Percentiles rank a stretch among this genome's conserved stretches.
These are phyloP conservation scores for Mus pahari DNA, from an alignment of 2,113 vertebrate species.

Conservation along the genomic window DNA sequence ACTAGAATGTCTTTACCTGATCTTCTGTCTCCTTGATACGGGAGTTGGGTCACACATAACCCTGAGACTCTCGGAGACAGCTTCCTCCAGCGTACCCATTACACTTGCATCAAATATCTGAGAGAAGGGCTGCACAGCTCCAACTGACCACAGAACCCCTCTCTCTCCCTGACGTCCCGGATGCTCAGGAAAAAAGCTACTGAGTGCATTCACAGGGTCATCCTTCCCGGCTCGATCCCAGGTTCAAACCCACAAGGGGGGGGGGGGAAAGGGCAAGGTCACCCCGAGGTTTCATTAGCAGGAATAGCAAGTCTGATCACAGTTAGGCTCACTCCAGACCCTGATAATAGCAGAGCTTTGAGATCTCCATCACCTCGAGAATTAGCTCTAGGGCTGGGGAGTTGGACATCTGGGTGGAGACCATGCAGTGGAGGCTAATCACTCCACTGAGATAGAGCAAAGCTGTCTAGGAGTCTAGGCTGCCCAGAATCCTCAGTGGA, in stretches of 20 bases:
- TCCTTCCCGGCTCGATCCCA: background rate
- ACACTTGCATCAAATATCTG: background rate
- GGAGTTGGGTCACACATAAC: background rate
- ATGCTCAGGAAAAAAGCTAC: background rate
- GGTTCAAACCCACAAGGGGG: background rate
- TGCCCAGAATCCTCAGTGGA: background rate
- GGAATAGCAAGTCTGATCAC: background rate
- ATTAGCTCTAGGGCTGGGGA: background rate
- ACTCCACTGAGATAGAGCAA: background rate
- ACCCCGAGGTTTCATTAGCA: background rate
- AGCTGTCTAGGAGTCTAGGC: background rate
- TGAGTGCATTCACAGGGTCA: background rate
- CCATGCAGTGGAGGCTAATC: background rate
- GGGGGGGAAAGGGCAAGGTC: background rate
- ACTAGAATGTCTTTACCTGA: background rate
- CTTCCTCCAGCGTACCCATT: background rate
- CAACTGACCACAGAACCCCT: background rate
- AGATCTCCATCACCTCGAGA: background rate
- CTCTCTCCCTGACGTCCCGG: rapidly evolving
- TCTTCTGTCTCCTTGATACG: background rate
- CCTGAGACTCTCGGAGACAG: background rate
- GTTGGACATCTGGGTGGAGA: background rate
- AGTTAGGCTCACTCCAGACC: background rate
- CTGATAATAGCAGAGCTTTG: background rate
- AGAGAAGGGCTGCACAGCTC: background rate